Base-by-base conservation (phyloP, 2,888 invertebrate species). In the Tyria jacobaeae region DNA sequence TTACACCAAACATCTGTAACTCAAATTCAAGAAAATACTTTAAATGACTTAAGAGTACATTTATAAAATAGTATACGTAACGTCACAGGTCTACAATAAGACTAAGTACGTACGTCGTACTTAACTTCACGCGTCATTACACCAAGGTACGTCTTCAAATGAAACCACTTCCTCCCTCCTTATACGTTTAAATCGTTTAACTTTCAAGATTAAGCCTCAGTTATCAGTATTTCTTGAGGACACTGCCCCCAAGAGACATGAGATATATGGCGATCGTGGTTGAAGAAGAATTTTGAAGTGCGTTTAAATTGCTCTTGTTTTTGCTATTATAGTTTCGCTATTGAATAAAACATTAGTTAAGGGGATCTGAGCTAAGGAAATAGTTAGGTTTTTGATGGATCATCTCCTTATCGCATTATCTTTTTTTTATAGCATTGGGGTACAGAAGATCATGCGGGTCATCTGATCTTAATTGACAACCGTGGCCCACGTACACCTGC, bases 71-170 rank as follows among this genome's bases (percentile, higher is more conserved):
- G n/a, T 27, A 27, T 27, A 27, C 27, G 27, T 27, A 27, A 27
- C 6, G 6, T 4, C 27, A 31, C 6, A 12, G 21, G 44, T 4
- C 44, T 44, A 10, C 44, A 70, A 72, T 78, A 76, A 80, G 81
- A 81, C 79, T 79, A 78, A 73, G 57, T 62, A 71, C 66, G 64
- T 67, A 71, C 71, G 79, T 77, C 66, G 64, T 67, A 71, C 71
- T 79, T 77, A 82, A 83, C 80, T 83, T 80, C 76, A 85, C 77
- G 83, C 80, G 62, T 79, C 83, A 80, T 84, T 85, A 79, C 74
- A 59, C 68, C 57, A 56, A 61, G 75, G 74, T 83, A 80, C 72
- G 76, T 80, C 62, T 64, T 62, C 4, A 56, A 68, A 80, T 79
- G 74, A 78, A 70, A 24, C 66, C 62, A 27, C 60, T 48, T 57